Conservation (phyloP, 2,113 vertebrate genomes). For the Sterrhoptilus dennistouni region DNA sequence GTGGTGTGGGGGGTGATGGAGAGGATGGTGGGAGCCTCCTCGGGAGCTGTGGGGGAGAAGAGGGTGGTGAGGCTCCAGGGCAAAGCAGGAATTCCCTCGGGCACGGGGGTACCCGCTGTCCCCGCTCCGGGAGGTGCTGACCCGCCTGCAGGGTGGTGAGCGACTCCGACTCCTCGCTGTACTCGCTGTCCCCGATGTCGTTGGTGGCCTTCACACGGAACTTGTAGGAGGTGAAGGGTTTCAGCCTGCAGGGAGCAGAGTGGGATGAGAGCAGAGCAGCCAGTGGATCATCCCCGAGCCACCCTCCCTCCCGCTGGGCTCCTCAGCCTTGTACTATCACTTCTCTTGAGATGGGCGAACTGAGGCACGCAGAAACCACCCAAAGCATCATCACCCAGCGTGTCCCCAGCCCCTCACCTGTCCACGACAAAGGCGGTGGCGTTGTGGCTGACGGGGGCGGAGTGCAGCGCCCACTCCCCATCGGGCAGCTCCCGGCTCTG, state of each 20-base stretch:
- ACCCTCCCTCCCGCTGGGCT: not conserved
- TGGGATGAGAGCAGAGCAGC: accelerated
- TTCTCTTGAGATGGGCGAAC: accelerated
- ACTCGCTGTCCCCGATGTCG: slow-evolving; percentile 96
- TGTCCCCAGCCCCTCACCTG: slow-evolving; percentile 71
- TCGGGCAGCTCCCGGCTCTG: slow-evolving; percentile 89
- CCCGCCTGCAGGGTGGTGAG: slow-evolving; percentile 96
- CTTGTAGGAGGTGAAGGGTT: slow-evolving; percentile 97
- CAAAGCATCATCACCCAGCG: accelerated
- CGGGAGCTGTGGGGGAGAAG: slow-evolving; percentile 78
- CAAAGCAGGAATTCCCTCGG: not conserved
- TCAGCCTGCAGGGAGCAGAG: slow-evolving; percentile 76
- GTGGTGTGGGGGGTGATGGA: slow-evolving; percentile 94
- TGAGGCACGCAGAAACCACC: accelerated
- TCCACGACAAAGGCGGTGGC: slow-evolving; percentile 85
- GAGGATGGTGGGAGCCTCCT: slow-evolving; percentile 87
- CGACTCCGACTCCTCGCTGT: slow-evolving; percentile 92
- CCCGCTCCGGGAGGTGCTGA: slow-evolving; percentile 60
- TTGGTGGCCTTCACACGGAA: slow-evolving; percentile 95
- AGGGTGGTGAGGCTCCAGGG: not conserved
- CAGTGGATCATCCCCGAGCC: accelerated
- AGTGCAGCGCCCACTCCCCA: slow-evolving; percentile 86
- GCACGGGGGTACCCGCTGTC: too few relatives aligned
- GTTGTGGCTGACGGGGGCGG: slow-evolving; percentile 85
- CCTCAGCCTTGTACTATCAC: accelerated